phyloP scores from a whole-genome alignment of 2,797 vertebrate genomes.

The Choloepus didactylus region DNA sequence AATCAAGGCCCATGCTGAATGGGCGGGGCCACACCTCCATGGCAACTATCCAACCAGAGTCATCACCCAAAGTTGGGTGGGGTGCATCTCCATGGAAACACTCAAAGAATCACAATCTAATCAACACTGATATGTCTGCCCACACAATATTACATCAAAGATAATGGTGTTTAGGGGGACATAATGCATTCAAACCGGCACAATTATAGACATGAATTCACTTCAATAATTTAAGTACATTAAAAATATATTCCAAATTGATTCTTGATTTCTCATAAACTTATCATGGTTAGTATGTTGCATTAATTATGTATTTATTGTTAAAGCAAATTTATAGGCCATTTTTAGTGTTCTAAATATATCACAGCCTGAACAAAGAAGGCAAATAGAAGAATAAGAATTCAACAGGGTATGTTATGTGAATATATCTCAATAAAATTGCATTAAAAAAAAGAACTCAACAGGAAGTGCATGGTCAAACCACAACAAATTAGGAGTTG shows the following conservation, averaged over 20 bases:
- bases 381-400: conserved; percentile 22
- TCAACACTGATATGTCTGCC: no score
- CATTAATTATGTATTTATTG: conserved; percentile 53
- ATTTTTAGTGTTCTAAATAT: conserved; percentile 16
- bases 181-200: no score
- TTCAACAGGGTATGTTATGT: no score
- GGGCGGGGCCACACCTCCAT: no score
- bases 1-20: no score
- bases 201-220: conserved; percentile 32
- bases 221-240: conserved; percentile 59
- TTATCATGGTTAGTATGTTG: conserved; percentile 40
- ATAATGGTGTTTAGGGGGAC: no score
- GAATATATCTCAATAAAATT: no score
- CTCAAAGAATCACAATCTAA: no score
- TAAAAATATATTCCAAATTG: conserved; percentile 14
- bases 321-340: conserved; percentile 50
- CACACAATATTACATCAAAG: no score
- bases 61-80: no score
- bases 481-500: neutral
- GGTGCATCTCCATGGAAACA: no score
- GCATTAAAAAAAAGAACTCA: neutral
- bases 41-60: no score
- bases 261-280: conserved; percentile 49
- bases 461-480: neutral
- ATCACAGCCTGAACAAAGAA: conserved; percentile 38